Evolutionary conservation across 1,140 invertebrate genomes (phyloP), one percentile per base, ranked within the genome.

Genomic region (Gyrodactylus bullatarudis): DNA sequence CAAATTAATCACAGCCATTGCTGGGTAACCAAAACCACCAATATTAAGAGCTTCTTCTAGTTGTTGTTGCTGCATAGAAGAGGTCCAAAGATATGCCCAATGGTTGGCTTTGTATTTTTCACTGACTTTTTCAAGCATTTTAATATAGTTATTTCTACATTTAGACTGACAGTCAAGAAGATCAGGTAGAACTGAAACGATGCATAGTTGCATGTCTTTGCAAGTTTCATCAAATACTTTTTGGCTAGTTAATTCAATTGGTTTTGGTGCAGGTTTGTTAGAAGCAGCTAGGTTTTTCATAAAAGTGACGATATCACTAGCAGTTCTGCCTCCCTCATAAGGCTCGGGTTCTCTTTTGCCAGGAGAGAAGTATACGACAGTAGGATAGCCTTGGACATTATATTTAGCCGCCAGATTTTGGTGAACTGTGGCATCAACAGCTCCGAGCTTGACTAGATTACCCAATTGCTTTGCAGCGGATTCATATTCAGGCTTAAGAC

Each of bases 41-140:
- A 99, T 88, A 77, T 91, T 93, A 23, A 99, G 80, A 1, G 87
- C 85, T 76, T 87, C 85, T 82, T 98, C 94, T 8, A 98, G 77
- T 0, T 86, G 84, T 0, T 83, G 79, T 81, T 98, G 92, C 20
- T 86, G 82, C 25, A 86, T 86, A 69, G 89, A 92, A 81, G 97
- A 92, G 0, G 87, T 79, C 94, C 94, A 97, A 1, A 91, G 81
- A 91, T 92, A 90, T 85, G 91, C 91, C 93, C 93, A 98, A 81
- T 87, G 85, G 78, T 94, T 92, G 80, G 88, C 86, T 82, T 96
- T 96, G 81, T 87, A 96, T 79, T 91, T 91, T 68, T 94, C 89
- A 21, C 86, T 90, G 68, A 93, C 82, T 1, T 84, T 80, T 22
- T 83, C 85, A 0, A 98, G 81, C 1, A 85, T 86, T 16, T 85